These are phyloP conservation scores for Tetraneura akinire DNA, from an alignment of 1,140 invertebrate genomes.

Conservation along the genomic window DNA sequence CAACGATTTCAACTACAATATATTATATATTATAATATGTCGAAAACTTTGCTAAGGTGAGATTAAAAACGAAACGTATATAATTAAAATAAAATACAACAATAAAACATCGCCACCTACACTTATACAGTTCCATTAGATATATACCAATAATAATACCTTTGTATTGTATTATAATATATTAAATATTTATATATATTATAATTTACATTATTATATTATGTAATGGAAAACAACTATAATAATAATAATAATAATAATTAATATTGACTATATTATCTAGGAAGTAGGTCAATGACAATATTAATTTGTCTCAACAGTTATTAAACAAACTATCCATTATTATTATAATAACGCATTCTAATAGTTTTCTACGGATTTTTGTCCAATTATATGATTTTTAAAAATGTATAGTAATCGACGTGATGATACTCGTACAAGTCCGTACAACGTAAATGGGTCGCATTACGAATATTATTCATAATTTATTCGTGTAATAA, in stretches of 20 bases:
- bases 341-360: not conserved
- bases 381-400: constrained; percentile 9
- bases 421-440: too few species aligned
- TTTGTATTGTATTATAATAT: too few species aligned
- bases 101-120: too few species aligned
- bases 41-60: too few species aligned
- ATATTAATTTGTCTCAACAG: not conserved
- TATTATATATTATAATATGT: too few species aligned
- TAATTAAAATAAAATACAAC: too few species aligned
- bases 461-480: not conserved
- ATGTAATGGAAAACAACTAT: not conserved
- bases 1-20: too few species aligned
- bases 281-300: constrained; percentile 11
- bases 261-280: not conserved
- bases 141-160: too few species aligned
- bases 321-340: not conserved
- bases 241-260: not conserved
- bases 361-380: not conserved
- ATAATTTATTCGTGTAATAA: not conserved
- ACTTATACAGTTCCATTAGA: too few species aligned
- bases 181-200: not conserved
- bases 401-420: not conserved
- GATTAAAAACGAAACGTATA: too few species aligned
- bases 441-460: not conserved
- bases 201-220: too few species aligned